phyloP scores from a whole-genome alignment of 2,888 invertebrate genomes.

The Lycophotia porphyrea region DNA sequence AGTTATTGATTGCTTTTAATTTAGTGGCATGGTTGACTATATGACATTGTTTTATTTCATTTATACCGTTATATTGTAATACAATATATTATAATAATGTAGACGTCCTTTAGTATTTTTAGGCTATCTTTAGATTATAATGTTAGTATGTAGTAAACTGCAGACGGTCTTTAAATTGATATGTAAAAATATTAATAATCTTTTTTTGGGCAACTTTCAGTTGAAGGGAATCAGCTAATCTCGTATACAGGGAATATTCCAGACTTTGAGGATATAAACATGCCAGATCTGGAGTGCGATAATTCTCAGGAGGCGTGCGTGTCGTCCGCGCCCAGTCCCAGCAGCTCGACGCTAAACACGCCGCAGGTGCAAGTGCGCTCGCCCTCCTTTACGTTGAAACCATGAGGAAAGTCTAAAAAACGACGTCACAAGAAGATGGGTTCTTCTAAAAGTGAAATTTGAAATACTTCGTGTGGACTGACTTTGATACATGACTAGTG shows the following conservation, averaged over 20 bases:
- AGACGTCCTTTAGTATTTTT: slow-evolving; percentile 38
- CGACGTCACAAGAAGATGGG: slow-evolving; percentile 64
- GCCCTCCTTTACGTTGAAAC: slow-evolving; percentile 79
- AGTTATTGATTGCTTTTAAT: slow-evolving; percentile 54
- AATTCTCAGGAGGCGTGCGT: slow-evolving; percentile 77
- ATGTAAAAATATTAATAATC: slow-evolving; percentile 61
- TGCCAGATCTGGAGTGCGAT: slow-evolving; percentile 84
- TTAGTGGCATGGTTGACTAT: slow-evolving; percentile 54
- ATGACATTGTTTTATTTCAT: slow-evolving; percentile 46
- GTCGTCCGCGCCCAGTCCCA: slow-evolving; percentile 76
- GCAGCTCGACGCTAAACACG: slow-evolving; percentile 82
- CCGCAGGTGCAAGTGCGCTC: slow-evolving; percentile 81
- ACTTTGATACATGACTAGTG: slow-evolving; percentile 54
- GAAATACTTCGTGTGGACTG: slow-evolving; percentile 51
- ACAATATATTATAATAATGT: slow-evolving; percentile 37
- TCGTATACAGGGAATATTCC: slow-evolving; percentile 90
- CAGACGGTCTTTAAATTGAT: slow-evolving; percentile 50
- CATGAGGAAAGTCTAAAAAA: slow-evolving; percentile 71
- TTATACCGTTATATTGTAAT: slow-evolving; percentile 45
- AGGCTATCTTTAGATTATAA: slow-evolving; percentile 31
- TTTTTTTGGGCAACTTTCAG: slow-evolving; percentile 84
- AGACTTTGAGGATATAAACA: slow-evolving; percentile 88
- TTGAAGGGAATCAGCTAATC: slow-evolving; percentile 89
- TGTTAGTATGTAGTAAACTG: slow-evolving; percentile 58
- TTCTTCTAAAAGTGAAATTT: slow-evolving; percentile 48